Base-by-base conservation (phyloP, 2,888 invertebrate genomes). In the Ferdinandea cuprea region DNA sequence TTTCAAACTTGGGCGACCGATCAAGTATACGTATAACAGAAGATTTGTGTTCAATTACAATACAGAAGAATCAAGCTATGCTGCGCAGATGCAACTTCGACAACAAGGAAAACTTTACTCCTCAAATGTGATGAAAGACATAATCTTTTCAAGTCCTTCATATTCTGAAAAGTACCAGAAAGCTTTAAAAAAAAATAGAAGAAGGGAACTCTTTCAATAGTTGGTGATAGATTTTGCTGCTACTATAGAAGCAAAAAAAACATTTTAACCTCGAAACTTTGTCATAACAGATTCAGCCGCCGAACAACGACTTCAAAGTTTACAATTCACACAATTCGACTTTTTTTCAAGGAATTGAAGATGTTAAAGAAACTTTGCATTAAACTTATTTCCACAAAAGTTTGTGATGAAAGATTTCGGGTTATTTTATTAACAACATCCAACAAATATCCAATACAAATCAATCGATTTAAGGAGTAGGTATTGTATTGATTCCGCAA, bases 281-380 rank as follows among this genome's bases (percentile, higher is more conserved):
- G 15, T 40, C 21, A 50, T 65, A 25, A 42, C 65, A 13, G 28
- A 68, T 46, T 44, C 44, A 25, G 21, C 35, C 3, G 46, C 30
- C 19, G 19, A 56, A 68, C n/a, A 25, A 5, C 25, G 5, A 25
- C 50, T 68, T 21, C 13, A 58, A 69, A 69, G 48, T 37, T 37
- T 48, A 56, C 46, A n/a, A n/a, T n/a, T 56, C 44, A 56, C 46
- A 56, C 42, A 13, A 21, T 21, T 46, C 32, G 13, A 25, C 11
- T 30, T 42, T 66, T 13, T 48, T 56, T 35, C 44, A 56, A 17
- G 7, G 32, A 44, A 44, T 46, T n/a, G 25, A 44, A 44, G 46
- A 30, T 56, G 19, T 44, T 8, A 37, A 44, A 19, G 56, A 56
- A 46, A 19, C n/a, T 6, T 35, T 69, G 37, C 42, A 17, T 44